phyloP scores from a whole-genome alignment of 1,140 invertebrate species.

The Aphis craccivora region DNA sequence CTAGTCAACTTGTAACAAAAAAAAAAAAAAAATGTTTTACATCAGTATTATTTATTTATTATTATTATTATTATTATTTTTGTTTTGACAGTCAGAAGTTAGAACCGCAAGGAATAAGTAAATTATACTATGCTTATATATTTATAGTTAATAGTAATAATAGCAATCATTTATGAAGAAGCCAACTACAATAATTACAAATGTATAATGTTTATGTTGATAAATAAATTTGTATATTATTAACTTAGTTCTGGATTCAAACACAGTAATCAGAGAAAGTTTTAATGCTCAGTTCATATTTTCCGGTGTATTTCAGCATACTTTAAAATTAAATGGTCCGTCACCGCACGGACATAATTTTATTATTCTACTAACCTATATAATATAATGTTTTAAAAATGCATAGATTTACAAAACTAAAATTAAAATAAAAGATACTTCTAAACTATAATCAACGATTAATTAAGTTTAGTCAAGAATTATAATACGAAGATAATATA shows the following conservation, averaged over 20 bases:
- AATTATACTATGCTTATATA: not conserved
- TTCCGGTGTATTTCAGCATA: constrained; percentile 11
- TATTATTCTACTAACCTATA: constrained; percentile 10
- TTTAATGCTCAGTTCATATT: not conserved
- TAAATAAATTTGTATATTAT: constrained; percentile 36
- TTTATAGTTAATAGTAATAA: not conserved
- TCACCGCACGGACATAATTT: not conserved
- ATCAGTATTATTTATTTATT: not conserved
- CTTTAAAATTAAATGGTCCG: constrained; percentile 32
- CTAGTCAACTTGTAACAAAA: no score
- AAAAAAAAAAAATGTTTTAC: not conserved
- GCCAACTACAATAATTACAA: not conserved
- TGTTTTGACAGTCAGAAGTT: not conserved
- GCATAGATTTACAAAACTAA: not conserved
- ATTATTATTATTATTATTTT: not conserved
- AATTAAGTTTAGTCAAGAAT: not conserved
- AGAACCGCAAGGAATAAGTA: not conserved
- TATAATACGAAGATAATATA: not conserved
- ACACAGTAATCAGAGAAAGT: constrained; percentile 39
- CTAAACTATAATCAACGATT: not conserved
- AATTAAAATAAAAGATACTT: not conserved
- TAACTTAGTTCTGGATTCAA: constrained; percentile 33
- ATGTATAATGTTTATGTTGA: not conserved
- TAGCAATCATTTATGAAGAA: not conserved
- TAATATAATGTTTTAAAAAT: constrained; percentile 1